Evolutionary conservation across 2,797 vertebrate genomes (phyloP).

Genomic region (Stomatorhinus walkeri): DNA sequence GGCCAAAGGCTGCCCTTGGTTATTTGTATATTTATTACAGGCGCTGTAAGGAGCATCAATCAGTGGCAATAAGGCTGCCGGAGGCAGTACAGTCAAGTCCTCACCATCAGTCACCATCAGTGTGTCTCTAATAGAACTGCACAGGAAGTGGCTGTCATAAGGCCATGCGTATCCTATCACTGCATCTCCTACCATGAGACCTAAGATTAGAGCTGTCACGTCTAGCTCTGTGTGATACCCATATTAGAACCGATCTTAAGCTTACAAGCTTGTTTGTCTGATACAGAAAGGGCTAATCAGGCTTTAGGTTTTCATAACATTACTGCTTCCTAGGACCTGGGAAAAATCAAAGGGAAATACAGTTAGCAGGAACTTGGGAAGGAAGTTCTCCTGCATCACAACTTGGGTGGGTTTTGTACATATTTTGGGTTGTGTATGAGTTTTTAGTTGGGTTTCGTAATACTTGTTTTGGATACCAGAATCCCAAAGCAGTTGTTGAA

Average conservation of each 20-base stretch:
- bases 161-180: background rate
- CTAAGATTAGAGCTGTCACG: background rate
- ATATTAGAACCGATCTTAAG: background rate
- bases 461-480: background rate
- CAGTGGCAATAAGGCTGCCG: background rate
- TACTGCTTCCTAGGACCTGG: background rate
- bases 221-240: background rate
- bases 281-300: background rate
- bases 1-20: slow-evolving; percentile 46
- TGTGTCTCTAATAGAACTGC: background rate
- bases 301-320: background rate
- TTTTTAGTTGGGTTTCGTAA: background rate
- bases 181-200: background rate
- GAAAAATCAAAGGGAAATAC: background rate
- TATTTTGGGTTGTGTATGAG: background rate
- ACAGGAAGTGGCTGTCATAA: background rate
- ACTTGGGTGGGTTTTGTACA: background rate
- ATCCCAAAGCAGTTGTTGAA: background rate
- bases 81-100: background rate
- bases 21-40: slow-evolving; percentile 50
- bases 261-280: background rate
- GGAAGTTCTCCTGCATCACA: background rate
- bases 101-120: background rate
- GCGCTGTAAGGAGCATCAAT: slow-evolving; percentile 31
- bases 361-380: background rate